Evolutionary conservation across 2,797 vertebrate genomes (phyloP), one percentile per base, ranked within the genome.

Genomic region (Bovichtus variegatus): DNA sequence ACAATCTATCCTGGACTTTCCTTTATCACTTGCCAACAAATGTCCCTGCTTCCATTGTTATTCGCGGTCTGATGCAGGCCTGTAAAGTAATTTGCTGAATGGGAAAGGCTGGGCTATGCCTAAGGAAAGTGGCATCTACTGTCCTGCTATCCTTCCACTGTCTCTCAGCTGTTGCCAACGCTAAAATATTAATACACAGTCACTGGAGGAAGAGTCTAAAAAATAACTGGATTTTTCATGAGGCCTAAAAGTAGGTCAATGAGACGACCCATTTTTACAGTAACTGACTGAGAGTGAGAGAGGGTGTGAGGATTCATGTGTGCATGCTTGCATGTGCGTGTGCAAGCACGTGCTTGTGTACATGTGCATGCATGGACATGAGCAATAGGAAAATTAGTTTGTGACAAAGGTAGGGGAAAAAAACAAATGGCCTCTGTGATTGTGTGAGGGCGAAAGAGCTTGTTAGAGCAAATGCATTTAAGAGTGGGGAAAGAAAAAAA

Each of bases 201-300:
- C 83, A 90, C 82, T 88, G 40, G 76, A 92, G 88, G 75, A 93
- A 82, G 76, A 87, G 65, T 73, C 61, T 72, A 79, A 87, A 92
- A 89, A 90, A 89, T 84, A 66, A 84, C 82, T 90, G 81, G 90
- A 94, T 93, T 92, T 93, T 94, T 93, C 82, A 92, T 87, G 88
- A 95, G 80, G 67, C 58, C 51, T 76, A 84, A 68, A 96, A 94
- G 86, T 95, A 93, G 94, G 94, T 94, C 93, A 94, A 91, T 92
- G 90, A 95, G 90, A 90, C 60, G 89, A 94, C 93, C 94, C 93
- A 93, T 94, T 94, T 94, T 82, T 87, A 84, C 76, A 84, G 82
- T 64, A 87, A 89, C 81, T 76, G 83, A 91, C 73, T 76, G 78
- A 71, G 65, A 87, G 69, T 65, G 84, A 90, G 58, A 61, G 38